These are phyloP conservation scores for Acrossocheilus wenchowensis DNA, from an alignment of 2,797 vertebrate genomes.

Conservation along the genomic window DNA sequence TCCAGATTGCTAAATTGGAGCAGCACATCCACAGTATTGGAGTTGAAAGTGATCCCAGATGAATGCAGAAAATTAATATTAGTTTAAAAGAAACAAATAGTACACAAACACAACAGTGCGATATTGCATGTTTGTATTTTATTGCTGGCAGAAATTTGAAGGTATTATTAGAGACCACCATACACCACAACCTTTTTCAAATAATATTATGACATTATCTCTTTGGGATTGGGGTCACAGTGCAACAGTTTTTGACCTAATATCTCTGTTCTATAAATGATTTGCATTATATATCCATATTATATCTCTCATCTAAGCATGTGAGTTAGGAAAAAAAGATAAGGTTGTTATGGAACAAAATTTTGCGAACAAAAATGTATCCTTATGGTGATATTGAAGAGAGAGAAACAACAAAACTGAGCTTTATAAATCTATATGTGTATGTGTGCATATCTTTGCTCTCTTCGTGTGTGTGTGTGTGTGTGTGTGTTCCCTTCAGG, in stretches of 20 bases:
- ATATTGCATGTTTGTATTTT: conserved; percentile 36
- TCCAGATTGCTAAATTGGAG: conserved; percentile 64
- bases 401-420: not conserved
- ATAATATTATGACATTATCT: conserved; percentile 16
- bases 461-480: not conserved
- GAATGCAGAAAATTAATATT: conserved; percentile 49
- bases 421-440: not conserved
- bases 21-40: conserved; percentile 55
- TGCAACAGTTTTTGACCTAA: conserved; percentile 9
- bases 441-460: conserved; percentile 12
- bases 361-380: not conserved
- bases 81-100: conserved; percentile 37
- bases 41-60: conserved; percentile 45
- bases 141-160: conserved; percentile 25
- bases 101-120: not conserved
- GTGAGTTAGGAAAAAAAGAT: not conserved
- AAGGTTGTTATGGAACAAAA: not conserved
- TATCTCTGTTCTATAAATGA: not conserved
- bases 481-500: conserved; percentile 33
- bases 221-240: conserved; percentile 2
- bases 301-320: not conserved
- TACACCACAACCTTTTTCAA: not conserved
- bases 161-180: not conserved
- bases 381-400: conserved; percentile 19
- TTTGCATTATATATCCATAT: not conserved